phyloP scores from a whole-genome alignment of 2,113 vertebrate species.

The Lepidiolamprologus cunningtoni region DNA sequence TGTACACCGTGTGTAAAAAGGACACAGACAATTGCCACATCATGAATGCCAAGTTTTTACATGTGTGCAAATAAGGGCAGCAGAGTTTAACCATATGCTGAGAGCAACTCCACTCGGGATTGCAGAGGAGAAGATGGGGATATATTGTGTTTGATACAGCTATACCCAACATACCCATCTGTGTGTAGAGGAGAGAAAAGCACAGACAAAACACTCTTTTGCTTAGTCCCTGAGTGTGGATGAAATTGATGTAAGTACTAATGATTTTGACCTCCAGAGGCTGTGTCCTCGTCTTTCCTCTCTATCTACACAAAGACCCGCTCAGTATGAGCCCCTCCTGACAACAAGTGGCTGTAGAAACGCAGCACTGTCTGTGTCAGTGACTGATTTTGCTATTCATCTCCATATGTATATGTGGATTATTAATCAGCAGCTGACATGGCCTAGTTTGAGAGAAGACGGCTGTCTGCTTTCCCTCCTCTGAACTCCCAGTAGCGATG shows the following conservation, averaged over 20 bases:
- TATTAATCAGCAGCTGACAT: constrained; percentile 61
- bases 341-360: constrained; percentile 33
- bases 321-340: background rate
- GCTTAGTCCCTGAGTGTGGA: background rate
- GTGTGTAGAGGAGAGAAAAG: background rate
- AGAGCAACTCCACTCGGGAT: background rate
- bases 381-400: constrained; percentile 56
- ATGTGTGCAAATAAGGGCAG: background rate
- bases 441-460: constrained; percentile 49
- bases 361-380: constrained; percentile 24
- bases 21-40: background rate
- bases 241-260: background rate
- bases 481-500: background rate
- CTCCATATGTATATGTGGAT: constrained; percentile 61
- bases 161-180: background rate
- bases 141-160: background rate
- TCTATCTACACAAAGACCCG: background rate
- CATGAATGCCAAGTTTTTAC: background rate
- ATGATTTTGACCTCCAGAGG: background rate
- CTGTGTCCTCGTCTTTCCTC: background rate
- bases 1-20: background rate
- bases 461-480: constrained; percentile 14
- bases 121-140: background rate
- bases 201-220: background rate
- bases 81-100: background rate